Evolutionary conservation across 2,113 vertebrate species (phyloP), one percentile per base, ranked within the genome.

Genomic region (Cavia aperea): DNA sequence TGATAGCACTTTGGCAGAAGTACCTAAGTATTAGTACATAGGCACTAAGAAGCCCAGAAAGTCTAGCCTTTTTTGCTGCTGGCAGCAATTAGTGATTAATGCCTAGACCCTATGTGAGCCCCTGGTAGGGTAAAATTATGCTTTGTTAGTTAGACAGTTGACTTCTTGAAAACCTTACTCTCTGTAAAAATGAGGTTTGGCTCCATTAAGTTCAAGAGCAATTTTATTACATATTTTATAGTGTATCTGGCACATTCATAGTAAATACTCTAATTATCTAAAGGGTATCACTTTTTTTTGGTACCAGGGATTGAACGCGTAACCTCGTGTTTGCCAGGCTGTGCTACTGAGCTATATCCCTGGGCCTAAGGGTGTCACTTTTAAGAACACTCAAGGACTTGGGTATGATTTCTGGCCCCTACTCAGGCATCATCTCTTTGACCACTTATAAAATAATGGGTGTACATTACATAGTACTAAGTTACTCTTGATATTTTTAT

Each of bases 101-200:
- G 13, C 23, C 46, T 75, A 77, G 60, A 60, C 70, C 36, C 31
- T 83, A 13, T 78, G 75, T 78, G 75, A 33, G 46, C 46, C 46
- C 46, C 46, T 18, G 7, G 7, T 78, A 51, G 46, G 29, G 56
- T 58, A 81, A 81, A 58, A 81, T 29, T 43, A 29, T 3, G 24
- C 56, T 81, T 89, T 81, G 66, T 81, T 75, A 86, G 56, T n/a
- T n/a, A n/a, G 88, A 66, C 18, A 75, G 19, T 68, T 86, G 66
- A 73, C n/a, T 92, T 90, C 15, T 51, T 90, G 63, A 88, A 66
- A 93, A 91, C 9, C n/a, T 75, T 43, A 46, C 85, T 94, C 79
- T 85, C 49, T 72, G 68, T 81, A 51, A 92, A 85, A 81, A 81
- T 75, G 23, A 16, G 82, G 15, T 88, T 75, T 93, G 68, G 19